Percentiles rank a stretch among this genome's conserved stretches.
phyloP scores from a whole-genome alignment of 2,797 vertebrate species.

The Apodemus agrarius region DNA sequence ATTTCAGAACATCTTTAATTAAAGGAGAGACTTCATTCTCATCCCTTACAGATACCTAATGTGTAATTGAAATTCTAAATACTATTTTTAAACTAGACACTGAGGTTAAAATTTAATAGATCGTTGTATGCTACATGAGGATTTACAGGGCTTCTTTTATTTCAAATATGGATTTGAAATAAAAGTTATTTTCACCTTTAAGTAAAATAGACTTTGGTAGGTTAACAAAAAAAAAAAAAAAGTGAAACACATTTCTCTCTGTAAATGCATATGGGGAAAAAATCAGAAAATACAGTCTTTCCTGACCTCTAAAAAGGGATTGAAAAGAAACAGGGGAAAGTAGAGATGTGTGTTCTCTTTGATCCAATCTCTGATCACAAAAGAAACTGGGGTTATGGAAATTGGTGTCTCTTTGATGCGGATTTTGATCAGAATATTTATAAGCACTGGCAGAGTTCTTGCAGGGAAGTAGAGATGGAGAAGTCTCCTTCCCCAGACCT shows the following conservation, averaged over 20 bases:
- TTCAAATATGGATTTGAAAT: slow-evolving; percentile 65
- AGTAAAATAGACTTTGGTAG: slow-evolving; percentile 36
- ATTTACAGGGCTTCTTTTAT: slow-evolving; percentile 38
- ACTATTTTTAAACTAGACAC: slow-evolving; percentile 71
- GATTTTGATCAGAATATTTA: slow-evolving; percentile 81
- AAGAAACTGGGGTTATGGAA: slow-evolving; percentile 76
- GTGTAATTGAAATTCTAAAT: slow-evolving; percentile 53
- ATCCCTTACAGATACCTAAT: slow-evolving; percentile 50
- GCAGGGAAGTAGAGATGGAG: slow-evolving; percentile 51
- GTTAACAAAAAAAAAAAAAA: neutral
- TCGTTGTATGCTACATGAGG: slow-evolving; percentile 9
- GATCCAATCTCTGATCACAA: slow-evolving; percentile 77
- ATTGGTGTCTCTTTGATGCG: slow-evolving; percentile 77
- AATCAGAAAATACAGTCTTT: slow-evolving; percentile 39
- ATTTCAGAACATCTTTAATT: slow-evolving; percentile 67
- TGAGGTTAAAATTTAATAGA: slow-evolving; percentile 65
- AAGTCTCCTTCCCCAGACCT: slow-evolving; percentile 22
- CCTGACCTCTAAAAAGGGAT: slow-evolving; percentile 61
- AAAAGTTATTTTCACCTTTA: slow-evolving; percentile 54
- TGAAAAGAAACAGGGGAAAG: slow-evolving; percentile 62
- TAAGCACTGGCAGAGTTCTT: slow-evolving; percentile 67
- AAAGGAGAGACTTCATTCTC: slow-evolving; percentile 76
- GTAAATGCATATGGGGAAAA: neutral
- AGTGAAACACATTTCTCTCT: neutral
- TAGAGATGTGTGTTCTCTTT: slow-evolving; percentile 70